Evolutionary conservation across 1,140 invertebrate genomes (phyloP).

Genomic region (Bombus turneri): DNA sequence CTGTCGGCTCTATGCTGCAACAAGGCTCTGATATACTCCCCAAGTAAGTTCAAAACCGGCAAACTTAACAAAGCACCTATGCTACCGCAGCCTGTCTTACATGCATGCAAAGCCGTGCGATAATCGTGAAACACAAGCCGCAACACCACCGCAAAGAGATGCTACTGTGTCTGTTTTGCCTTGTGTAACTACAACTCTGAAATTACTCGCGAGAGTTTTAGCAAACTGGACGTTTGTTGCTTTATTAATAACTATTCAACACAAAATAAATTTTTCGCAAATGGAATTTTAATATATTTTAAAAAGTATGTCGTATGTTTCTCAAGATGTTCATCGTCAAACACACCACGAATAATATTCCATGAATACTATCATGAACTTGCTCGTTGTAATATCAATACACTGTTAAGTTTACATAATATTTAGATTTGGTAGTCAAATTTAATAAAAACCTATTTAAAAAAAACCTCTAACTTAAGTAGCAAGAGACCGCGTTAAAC

Average conservation of each 20-base stretch:
- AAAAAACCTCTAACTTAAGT: neutral
- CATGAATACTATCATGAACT: neutral
- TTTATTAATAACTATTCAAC: neutral
- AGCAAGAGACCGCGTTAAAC: neutral
- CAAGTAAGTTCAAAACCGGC: constrained; percentile 60
- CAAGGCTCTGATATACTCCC: constrained; percentile 86
- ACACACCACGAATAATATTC: too few relatives aligned
- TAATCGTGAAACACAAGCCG: constrained; percentile 28
- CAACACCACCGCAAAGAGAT: neutral
- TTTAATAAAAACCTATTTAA: neutral
- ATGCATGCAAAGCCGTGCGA: constrained; percentile 14
- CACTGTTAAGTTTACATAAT: neutral
- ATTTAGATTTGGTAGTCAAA: neutral
- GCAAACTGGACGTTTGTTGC: neutral
- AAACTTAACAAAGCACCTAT: constrained; percentile 25
- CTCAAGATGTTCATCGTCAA: too few relatives aligned
- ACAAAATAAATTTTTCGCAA: neutral
- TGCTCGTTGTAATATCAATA: neutral
- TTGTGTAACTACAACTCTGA: neutral
- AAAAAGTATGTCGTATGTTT: too few relatives aligned
- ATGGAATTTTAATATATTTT: neutral
- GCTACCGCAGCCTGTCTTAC: constrained; percentile 29
- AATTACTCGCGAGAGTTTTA: neutral
- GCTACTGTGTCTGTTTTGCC: neutral
- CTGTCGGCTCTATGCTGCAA: constrained; percentile 90